Conservation (phyloP, 2,113 vertebrate genomes). For the Sardina pilchardus region DNA sequence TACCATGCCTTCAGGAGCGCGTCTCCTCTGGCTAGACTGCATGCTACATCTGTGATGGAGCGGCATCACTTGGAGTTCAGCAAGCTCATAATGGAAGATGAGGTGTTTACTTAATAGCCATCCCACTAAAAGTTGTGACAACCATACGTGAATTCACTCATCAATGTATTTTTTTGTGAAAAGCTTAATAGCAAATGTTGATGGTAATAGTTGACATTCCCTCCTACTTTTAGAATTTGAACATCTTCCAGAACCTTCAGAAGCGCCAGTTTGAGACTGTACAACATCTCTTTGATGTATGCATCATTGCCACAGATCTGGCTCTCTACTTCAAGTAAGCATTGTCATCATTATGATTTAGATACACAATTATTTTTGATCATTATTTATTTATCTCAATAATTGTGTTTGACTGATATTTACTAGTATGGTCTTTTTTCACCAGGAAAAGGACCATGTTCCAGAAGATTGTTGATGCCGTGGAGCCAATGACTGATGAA, state of each 20-base stretch:
- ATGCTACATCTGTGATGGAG: constrained; percentile 89
- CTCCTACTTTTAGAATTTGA: constrained; percentile 78
- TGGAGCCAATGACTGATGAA: constrained; percentile 86
- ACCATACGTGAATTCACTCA: neutral
- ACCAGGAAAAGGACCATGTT: constrained; percentile 93
- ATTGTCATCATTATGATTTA: constrained; percentile 18
- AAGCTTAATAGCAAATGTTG: neutral
- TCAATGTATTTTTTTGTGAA: neutral
- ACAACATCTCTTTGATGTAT: constrained; percentile 91
- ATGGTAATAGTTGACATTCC: neutral
- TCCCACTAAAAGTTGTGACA: neutral
- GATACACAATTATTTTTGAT: neutral
- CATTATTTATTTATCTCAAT: too few relatives aligned
- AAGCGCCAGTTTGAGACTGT: constrained; percentile 91
- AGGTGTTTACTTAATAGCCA: constrained; percentile 63
- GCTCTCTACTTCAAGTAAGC: constrained; percentile 98
- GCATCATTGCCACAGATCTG: constrained; percentile 95
- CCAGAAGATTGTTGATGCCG: constrained; percentile 92
- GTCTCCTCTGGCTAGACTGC: constrained; percentile 85
- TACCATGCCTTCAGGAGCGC: constrained; percentile 57
- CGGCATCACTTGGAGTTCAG: constrained; percentile 92
- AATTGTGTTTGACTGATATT: neutral
- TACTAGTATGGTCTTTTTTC: constrained; percentile 27
- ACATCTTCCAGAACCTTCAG: constrained; percentile 96
- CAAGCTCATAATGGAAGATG: constrained; percentile 85